Evolutionary conservation across 64 coral and sea anemone species (phyloP).

Genomic region (Trachythela sp.): DNA sequence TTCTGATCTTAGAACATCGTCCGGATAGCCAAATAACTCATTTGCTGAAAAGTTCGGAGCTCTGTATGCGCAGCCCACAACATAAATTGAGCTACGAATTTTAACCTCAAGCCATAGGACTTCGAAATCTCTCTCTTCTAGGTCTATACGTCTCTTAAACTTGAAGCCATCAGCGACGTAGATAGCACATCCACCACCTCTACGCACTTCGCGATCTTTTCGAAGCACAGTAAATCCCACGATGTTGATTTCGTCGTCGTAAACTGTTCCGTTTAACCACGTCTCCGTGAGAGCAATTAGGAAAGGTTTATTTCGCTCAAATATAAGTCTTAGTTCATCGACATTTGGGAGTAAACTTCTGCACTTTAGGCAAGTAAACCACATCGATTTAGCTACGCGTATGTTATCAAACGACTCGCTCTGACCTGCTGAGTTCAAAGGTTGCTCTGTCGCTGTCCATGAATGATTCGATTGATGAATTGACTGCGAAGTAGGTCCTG

Average conservation of each 20-base stretch:
- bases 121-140: conserved; percentile 26
- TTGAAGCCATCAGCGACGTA: neutral
- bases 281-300: conserved; percentile 35
- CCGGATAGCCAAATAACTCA: too few relatives aligned
- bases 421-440: too few relatives aligned
- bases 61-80: conserved; percentile 18
- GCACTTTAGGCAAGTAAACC: too few relatives aligned
- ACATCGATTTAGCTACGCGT: too few relatives aligned
- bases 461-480: too few relatives aligned
- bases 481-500: too few relatives aligned
- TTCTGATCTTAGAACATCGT: too few relatives aligned
- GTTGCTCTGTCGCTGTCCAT: too few relatives aligned
- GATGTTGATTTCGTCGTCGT: neutral
- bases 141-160: neutral
- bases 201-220: neutral
- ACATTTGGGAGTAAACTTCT: neutral
- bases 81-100: conserved; percentile 30
- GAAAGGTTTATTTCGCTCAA: neutral
- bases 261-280: conserved; percentile 20
- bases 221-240: neutral
- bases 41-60: too few relatives aligned
- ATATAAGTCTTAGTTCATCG: conserved; percentile 2
- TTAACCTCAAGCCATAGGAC: conserved; percentile 15
- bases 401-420: too few relatives aligned
- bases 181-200: conserved; percentile 15